Percentiles rank a stretch among this genome's conserved stretches.
Conservation (phyloP, 2,797 vertebrate species). For the Enteromius viviparus region DNA sequence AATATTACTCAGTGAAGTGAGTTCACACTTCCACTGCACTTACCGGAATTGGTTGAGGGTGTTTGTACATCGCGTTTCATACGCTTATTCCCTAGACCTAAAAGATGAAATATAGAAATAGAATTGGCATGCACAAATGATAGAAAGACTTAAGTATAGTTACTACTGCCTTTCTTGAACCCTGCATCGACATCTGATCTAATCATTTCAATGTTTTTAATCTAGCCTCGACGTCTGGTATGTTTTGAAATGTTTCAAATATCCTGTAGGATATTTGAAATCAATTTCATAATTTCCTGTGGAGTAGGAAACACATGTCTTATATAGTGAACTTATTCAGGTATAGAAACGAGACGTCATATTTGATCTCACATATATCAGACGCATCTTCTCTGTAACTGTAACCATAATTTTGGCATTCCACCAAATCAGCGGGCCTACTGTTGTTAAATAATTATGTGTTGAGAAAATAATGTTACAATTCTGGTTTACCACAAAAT, state of each 20-base stretch:
- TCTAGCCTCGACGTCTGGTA: neutral
- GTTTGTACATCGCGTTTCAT: neutral
- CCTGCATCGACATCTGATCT: slow-evolving; percentile 33
- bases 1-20: slow-evolving; percentile 20
- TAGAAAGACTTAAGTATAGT: slow-evolving; percentile 3
- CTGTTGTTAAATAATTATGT: neutral
- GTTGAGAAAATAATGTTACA: neutral
- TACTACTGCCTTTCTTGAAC: neutral
- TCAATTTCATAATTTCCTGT: slow-evolving; percentile 38
- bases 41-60: neutral
- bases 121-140: slow-evolving; percentile 43
- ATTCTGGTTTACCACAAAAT: neutral
- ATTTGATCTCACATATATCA: neutral
- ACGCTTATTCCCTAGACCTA: slow-evolving; percentile 24
- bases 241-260: slow-evolving; percentile 30
- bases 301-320: slow-evolving; percentile 1
- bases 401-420: neutral
- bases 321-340: neutral
- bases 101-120: slow-evolving; percentile 24
- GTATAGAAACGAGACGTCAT: neutral
- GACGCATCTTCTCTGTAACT: neutral
- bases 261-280: slow-evolving; percentile 31
- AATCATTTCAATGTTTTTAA: slow-evolving; percentile 16
- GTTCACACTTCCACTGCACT: slow-evolving; percentile 41
- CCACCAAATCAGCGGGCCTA: neutral